These are phyloP conservation scores for Pipra filicauda DNA, from an alignment of 2,113 vertebrate species.

Conservation along the genomic window DNA sequence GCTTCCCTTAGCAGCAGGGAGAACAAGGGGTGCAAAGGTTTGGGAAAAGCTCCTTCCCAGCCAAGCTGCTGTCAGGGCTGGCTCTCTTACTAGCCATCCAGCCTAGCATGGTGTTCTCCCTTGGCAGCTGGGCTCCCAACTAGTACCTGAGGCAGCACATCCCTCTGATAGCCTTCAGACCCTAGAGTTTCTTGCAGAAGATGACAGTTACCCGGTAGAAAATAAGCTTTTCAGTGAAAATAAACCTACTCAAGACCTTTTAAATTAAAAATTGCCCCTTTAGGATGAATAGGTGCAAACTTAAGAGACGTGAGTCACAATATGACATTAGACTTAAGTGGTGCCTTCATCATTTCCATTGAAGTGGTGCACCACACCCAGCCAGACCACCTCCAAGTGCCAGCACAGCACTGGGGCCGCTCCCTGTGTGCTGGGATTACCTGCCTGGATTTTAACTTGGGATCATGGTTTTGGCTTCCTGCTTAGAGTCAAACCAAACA, in stretches of 20 bases:
- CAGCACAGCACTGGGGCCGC: background rate
- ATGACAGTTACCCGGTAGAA: background rate
- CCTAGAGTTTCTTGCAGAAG: background rate
- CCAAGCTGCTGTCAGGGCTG: background rate
- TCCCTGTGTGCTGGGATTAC: background rate
- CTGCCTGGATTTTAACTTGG: background rate
- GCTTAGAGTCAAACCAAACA: background rate
- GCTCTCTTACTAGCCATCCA: background rate
- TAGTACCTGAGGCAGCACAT: background rate
- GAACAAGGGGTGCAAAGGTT: background rate
- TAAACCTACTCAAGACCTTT: background rate
- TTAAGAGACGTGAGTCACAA: background rate
- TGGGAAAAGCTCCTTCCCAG: background rate
- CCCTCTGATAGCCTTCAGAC: background rate
- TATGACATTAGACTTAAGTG: background rate
- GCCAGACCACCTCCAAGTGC: background rate
- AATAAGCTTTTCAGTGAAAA: background rate
- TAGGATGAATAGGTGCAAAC: background rate
- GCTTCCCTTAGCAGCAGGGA: background rate
- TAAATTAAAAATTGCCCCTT: background rate
- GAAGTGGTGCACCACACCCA: background rate
- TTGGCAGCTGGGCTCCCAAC: background rate
- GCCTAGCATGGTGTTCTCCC: background rate
- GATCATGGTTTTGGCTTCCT: background rate
- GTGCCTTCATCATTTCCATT: background rate